Evolutionary conservation across 2,797 vertebrate species (phyloP), one percentile per base, ranked within the genome.

Genomic region (Cheirogaleus major): DNA sequence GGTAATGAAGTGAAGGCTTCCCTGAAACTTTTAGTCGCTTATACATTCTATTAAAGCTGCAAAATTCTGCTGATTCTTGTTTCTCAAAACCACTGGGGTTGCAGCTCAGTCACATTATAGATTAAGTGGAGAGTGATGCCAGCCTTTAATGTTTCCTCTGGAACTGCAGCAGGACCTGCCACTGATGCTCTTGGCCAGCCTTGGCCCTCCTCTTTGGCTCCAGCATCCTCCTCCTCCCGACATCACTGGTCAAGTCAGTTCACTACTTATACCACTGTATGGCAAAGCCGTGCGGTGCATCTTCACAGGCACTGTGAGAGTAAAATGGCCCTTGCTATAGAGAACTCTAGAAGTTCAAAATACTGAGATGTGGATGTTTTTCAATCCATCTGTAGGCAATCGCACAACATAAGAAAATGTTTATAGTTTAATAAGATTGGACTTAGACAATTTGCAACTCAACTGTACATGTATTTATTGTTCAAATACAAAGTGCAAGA

Each of bases 1-100:
- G 93, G 89, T 96, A 98, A 97, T 91, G 93, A 96, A 98, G 90
- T 70, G 95, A 97, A 98, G 92, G 6, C 73, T 97, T 97, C 30
- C 59, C 93, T 96, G 95, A 94, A 94, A 91, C 83, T 95, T 97
- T 93, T 27, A 78, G 90, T 96, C 97, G 87, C 91, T 98, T 97
- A 94, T 72, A 78, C n/a, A 80, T 95, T 98, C 98, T 97, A 95
- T 97, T 96, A 97, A 98, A 95, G 84, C 12, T 80, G 81, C n/a
- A 81, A 84, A 97, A 81, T 98, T 97, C 95, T 97, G 95, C 94
- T 96, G 81, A 94, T 96, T 81, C 17, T 15, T 95, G 52, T 96
- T 97, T 98, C 90, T 97, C 87, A 96, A 91, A 97, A 87, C 88
- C 86, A 92, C 87, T 84, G 48, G 84, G 48, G 89, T 95, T 97